A percentile compares a stretch with the other conserved stretches of the same genome.
Conservation (phyloP, 2,797 vertebrate genomes). For the Chromobotia macracanthus region DNA sequence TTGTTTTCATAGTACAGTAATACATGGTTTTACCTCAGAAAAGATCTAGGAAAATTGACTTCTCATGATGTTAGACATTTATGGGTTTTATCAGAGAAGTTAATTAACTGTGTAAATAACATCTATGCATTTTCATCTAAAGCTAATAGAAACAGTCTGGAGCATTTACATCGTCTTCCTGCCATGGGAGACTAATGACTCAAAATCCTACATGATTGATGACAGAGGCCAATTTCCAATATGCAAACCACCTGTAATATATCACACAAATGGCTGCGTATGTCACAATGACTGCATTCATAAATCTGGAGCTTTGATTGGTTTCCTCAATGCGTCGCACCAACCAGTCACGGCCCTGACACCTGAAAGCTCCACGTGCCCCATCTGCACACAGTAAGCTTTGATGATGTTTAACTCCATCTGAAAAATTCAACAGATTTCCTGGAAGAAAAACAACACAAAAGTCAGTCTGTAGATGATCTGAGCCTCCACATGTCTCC, state of each 20-base stretch:
- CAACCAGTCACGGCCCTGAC: not conserved
- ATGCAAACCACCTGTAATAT: slow-evolving; percentile 66
- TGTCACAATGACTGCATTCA: slow-evolving; percentile 55
- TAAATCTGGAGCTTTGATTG: slow-evolving; percentile 62
- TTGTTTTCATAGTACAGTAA: not conserved
- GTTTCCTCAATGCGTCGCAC: slow-evolving; percentile 10
- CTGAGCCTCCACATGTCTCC: no score
- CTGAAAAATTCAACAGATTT: not conserved
- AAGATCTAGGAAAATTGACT: no score
- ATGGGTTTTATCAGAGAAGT: not conserved
- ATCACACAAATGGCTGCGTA: slow-evolving; percentile 54
- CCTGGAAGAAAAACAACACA: not conserved
- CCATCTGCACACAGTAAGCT: not conserved
- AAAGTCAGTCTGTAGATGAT: not conserved
- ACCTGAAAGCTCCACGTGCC: not conserved
- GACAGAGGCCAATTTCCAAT: slow-evolving; percentile 63
- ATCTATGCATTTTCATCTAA: slow-evolving; percentile 3
- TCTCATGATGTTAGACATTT: no score
- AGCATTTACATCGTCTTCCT: not conserved
- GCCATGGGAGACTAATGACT: slow-evolving; percentile 22
- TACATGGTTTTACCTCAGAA: not conserved
- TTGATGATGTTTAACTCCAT: not conserved
- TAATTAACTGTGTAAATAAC: not conserved
- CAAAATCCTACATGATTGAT: slow-evolving; percentile 57
- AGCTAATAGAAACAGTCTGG: not conserved